A percentile compares a stretch with the other conserved stretches of the same genome.
phyloP scores from a whole-genome alignment of 2,888 invertebrate species.

The Polymixis flavicincta region DNA sequence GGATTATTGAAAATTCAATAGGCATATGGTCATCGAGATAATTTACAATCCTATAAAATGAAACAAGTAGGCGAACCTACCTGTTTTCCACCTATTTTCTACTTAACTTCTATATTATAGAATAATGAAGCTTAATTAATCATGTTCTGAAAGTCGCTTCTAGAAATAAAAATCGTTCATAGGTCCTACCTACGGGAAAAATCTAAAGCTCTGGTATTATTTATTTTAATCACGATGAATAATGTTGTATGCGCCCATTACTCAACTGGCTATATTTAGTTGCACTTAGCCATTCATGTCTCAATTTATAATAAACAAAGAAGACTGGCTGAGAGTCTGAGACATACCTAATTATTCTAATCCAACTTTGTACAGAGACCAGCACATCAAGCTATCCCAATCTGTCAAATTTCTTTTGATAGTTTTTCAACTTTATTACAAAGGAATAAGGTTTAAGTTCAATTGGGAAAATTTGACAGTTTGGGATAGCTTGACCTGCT shows the following conservation, averaged over 20 bases:
- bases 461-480: too few relatives aligned
- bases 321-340: background rate
- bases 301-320: conserved; percentile 9
- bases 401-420: too few relatives aligned
- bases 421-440: too few relatives aligned
- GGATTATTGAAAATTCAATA: too few relatives aligned
- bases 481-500: too few relatives aligned
- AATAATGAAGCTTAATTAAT: too few relatives aligned
- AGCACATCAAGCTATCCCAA: too few relatives aligned
- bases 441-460: too few relatives aligned
- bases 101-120: too few relatives aligned
- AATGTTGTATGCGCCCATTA: conserved; percentile 11
- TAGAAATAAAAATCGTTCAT: background rate
- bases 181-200: background rate
- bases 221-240: conserved; percentile 16
- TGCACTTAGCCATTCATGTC: conserved; percentile 8
- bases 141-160: background rate
- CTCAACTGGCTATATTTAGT: conserved; percentile 10
- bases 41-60: background rate
- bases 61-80: background rate
- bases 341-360: background rate
- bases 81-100: background rate
- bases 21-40: too few relatives aligned
- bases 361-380: too few relatives aligned
- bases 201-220: background rate